Percentiles rank a stretch among this genome's conserved stretches.
These are phyloP conservation scores for Thumatha senex DNA, from an alignment of 2,888 invertebrate species.

Conservation along the genomic window DNA sequence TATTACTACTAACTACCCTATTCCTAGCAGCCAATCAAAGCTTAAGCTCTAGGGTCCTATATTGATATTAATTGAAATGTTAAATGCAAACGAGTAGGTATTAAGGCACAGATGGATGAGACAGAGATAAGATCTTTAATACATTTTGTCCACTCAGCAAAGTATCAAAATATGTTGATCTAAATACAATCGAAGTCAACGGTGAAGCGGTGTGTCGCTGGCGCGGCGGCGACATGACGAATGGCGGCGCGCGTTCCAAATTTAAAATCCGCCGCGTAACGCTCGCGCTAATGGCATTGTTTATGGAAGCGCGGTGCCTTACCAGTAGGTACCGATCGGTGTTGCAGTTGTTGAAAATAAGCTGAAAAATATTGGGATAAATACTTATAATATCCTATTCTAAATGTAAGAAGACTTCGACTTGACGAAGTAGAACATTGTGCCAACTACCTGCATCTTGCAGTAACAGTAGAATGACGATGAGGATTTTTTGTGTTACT, in stretches of 20 bases:
- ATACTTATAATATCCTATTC: background rate
- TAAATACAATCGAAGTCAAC: constrained; percentile 40
- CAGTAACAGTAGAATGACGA: no score
- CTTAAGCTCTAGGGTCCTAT: no score
- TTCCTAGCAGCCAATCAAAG: no score
- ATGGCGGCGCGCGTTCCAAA: constrained; percentile 77
- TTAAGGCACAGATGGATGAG: no score
- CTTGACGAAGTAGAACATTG: no score
- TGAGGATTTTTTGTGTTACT: no score
- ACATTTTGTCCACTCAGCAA: constrained; percentile 39
- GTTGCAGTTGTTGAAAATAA: constrained; percentile 33
- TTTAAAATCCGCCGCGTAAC: constrained; percentile 83
- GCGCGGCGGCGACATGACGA: constrained; percentile 79
- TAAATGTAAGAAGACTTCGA: no score
- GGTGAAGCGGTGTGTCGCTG: constrained; percentile 64
- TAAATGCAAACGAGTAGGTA: no score
- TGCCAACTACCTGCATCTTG: no score
- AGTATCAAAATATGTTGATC: constrained; percentile 46
- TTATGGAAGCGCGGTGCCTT: constrained; percentile 76
- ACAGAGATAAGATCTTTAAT: no score
- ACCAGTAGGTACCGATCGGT: constrained; percentile 61
- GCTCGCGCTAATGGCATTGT: constrained; percentile 80
- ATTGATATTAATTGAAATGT: no score
- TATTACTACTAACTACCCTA: no score
- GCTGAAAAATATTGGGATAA: background rate